A percentile compares a stretch with the other conserved stretches of the same genome.
phyloP scores from a whole-genome alignment of 1,140 invertebrate species.

The Odontomachus brunneus region DNA sequence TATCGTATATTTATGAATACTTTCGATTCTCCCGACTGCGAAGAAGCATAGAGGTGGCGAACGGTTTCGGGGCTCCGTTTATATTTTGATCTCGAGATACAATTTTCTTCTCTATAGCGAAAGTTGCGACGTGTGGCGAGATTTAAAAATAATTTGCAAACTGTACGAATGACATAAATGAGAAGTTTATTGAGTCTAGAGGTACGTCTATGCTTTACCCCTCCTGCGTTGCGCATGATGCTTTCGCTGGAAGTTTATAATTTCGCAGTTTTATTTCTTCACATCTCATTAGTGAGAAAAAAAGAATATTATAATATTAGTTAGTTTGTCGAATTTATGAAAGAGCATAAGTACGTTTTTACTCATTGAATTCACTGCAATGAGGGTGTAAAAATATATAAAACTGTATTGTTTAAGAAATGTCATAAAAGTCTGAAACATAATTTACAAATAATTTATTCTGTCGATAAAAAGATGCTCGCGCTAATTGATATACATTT shows the following conservation, averaged over 20 bases:
- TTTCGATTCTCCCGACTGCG: conserved; percentile 6
- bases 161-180: conserved; percentile 58
- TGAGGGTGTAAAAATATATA: not conserved
- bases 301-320: too few relatives aligned
- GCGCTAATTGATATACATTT: not conserved
- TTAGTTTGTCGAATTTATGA: too few relatives aligned
- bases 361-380: too few relatives aligned
- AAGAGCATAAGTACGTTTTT: too few relatives aligned
- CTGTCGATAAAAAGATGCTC: not conserved
- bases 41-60: not conserved
- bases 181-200: conserved; percentile 50
- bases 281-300: too few relatives aligned
- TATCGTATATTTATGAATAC: not conserved
- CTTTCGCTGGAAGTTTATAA: not conserved
- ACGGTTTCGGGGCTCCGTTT: conserved; percentile 5
- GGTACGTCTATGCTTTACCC: not conserved
- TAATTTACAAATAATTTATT: not conserved
- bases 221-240: not conserved
- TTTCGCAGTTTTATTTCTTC: not conserved
- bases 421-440: not conserved
- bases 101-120: conserved; percentile 32
- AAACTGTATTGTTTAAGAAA: too few relatives aligned
- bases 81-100: conserved; percentile 31
- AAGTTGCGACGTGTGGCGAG: conserved; percentile 9
- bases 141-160: conserved; percentile 21